Evolutionary conservation across 1,140 invertebrate genomes (phyloP), one percentile per base, ranked within the genome.

Genomic region (Ips typographus): DNA sequence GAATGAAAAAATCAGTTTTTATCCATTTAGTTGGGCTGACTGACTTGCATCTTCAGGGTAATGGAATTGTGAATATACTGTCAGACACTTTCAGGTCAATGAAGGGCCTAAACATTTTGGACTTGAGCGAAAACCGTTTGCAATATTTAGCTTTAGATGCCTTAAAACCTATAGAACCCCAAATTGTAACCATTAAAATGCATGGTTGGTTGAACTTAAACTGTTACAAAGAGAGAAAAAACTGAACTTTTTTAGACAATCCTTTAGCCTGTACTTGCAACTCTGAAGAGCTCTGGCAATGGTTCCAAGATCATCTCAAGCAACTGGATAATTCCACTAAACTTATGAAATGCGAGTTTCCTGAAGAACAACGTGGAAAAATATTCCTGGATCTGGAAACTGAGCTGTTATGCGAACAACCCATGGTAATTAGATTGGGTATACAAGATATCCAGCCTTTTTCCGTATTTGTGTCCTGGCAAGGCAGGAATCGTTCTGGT

Each of bases 391-490:
- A 90, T 65, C 83, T 94, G 72, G 88, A 91, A 75, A 89, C 92
- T 4, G 88, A 89, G 68, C 86, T 89, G 75, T 91, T 96, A 76
- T 96, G 93, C 77, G 89, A 92, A 65, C 84, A 89, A 59, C 92
- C 92, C 3, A 82, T 94, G 71, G 88, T 95, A 70, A 83, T 90
- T 51, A 90, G 91, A 79, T 83, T 96, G 39, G 91, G 91, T 66
- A 92, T 94, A 72, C 90, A 93, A 81, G 92, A 94, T 78, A 91
- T 95, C 42, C 91, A 94, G 80, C 91, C 92, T 1, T 92, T 91
- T 80, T 92, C 91, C n/a, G 88, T 95, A 42, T 82, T 93, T 61
- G 90, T 95, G 7, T 90, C 91, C 60, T 95, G 94, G 94, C 91
- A 94, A 78, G 92, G 92, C 72, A 86, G 93, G 73, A 94, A 95